Evolutionary conservation across 1,140 invertebrate genomes (phyloP), one percentile per base, ranked within the genome.

Genomic region (Eulimnadia texana): DNA sequence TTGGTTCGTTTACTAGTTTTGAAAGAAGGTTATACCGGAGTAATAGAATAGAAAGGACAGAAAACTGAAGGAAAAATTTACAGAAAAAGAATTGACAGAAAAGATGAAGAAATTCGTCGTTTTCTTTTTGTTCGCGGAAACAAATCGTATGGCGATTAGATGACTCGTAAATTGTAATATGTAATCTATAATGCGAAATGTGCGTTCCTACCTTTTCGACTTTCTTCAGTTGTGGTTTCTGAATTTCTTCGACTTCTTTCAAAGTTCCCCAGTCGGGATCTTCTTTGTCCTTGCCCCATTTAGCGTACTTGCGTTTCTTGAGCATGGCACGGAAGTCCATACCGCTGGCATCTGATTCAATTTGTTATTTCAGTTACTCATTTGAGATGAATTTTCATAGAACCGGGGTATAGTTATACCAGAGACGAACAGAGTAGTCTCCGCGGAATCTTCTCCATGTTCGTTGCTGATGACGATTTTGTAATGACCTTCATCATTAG

Each of bases 301-400:
- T 93, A 68, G 88, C 87, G 69, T 93, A 93, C 75, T 94, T 94
- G 70, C 92, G 85, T 76, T 95, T 94, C 74, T 97, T 97, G 63
- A 99, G 79, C 85, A 97, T 90, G 63, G 93, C 83, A 77, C 96
- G 84, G 85, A 98, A 99, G 76, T 99, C 96, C 86, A 98, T 92
- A 68, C 90, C 92, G 75, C 88, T 90, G 63, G 93, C 83, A 82
- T 93, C 89, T 92, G 19, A 13, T n/a, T 47, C 29, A 1, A 50
- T 64, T 68, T 49, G 11, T 20, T 50, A 16, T 29, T 56, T 47
- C 1, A 19, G 19, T 63, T 28, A n/a, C 27, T 58, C 27, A 23
- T 33, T 3, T 65, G 29, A 57, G 2, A 27, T 62, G 33, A n/a
- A n/a, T n/a, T n/a, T n/a, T 65, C 25, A 16, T n/a, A 19, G 11